Base-by-base conservation (phyloP, 2,888 invertebrate species). In the Notodonta dromedarius region DNA sequence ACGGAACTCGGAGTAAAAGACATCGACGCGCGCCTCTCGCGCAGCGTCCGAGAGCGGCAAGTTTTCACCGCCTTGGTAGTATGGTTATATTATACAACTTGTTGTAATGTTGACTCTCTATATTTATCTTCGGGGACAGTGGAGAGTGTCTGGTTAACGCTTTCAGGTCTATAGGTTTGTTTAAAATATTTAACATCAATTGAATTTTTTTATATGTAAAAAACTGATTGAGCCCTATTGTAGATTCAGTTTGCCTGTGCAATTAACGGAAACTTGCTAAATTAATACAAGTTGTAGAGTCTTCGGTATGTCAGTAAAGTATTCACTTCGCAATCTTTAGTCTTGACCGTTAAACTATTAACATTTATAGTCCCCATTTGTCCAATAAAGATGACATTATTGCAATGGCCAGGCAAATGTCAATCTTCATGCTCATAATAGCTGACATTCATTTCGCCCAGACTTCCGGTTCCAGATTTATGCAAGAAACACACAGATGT, bases 31-130 rank as follows among this genome's bases (percentile, higher is more conserved):
- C 74, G 65, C 59, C 68, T 61, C 71, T 68, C 67, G 70, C 63
- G 57, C 61, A 56, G 66, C 70, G 66, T 69, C 52, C 62, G 69
- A 65, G 65, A 66, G 57, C 59, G 66, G 59, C 74, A 63, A 63
- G 74, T 78, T 83, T 83, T 82, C 83, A 80, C 82, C 77, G 76
- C 73, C 78, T 78, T 78, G 71, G 73, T 80, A 66, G 60, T 69
- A 63, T 63, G 58, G 59, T 51, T 67, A 61, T 62, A 67, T 65
- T 76, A 71, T 73, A 67, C 65, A 71, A 69, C 65, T 59, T 24
- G 63, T 67, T 62, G 59, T 48, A 56, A 68, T 67, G 64, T 65
- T 69, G 65, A 70, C 65, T 70, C 69, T 76, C 65, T 73, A 64
- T 69, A 64, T 62, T 63, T 64, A 65, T 44, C 57, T 65, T 48